Base-by-base conservation (phyloP, 2,113 vertebrate species). In the Cavia porcellus region DNA sequence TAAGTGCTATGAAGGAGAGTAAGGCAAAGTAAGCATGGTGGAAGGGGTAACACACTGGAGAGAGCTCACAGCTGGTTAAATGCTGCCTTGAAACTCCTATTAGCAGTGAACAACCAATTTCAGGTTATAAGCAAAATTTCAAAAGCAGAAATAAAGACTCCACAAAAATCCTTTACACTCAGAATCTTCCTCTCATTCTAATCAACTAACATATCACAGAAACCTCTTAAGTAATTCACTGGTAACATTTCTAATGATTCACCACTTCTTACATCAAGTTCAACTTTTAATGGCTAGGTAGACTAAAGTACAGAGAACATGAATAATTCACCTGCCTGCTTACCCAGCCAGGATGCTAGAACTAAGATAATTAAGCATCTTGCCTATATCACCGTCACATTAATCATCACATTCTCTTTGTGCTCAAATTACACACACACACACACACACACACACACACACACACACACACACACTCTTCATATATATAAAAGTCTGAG, bases 81-180 rank as follows among this genome's bases (percentile, higher is more conserved):
- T 30, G 35, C 13, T 62, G 38, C 55, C 66, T 70, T 87, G 59
- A 95, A 87, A 90, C 57, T 22, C 25, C 87, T 19, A 74, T 25
- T 68, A n/a, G 52, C 0, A 57, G 28, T 92, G 74, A 87, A 72
- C 13, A 90, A 82, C 9, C 30, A 66, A 91, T 35, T 68, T 90
- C 64, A 89, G 32, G 32, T 66, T 62, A 45, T 32, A 38, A 85
- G 30, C 35, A 85, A 96, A 42, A 87, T n/a, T 80, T 87, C 14
- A 42, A 96, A 94, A 81, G n/a, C 55, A 94, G 74, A 96, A 94
- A 96, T 70, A 64, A 95, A 95, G 72, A 92, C 84, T 64, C 75
- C 68, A 95, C 75, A 62, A 84, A 30, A 59, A 52, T 45, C 32
- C 72, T 93, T 89, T 61, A 95, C 32, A 80, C 17, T 20, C 77